Evolutionary conservation across 1,140 invertebrate species (phyloP), one percentile per base, ranked within the genome.

Genomic region (Bombus consobrinus): DNA sequence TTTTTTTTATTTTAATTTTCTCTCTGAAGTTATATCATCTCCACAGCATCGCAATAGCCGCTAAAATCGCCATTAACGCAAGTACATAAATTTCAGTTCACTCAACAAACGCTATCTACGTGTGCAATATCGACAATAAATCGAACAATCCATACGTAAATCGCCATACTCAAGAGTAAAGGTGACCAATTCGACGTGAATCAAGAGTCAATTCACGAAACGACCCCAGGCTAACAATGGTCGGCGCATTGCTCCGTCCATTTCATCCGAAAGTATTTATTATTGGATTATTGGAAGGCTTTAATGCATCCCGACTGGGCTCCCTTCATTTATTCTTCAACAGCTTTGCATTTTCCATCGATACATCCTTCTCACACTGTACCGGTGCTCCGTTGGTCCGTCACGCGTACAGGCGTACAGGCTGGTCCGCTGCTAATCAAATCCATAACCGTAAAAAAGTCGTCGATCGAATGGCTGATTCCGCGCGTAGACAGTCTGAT

Each of bases 261-360:
- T 92, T 92, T 88, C 75, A 75, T 87, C 82, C 75, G 76, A 92
- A 92, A 92, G 88, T 91, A 90, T 90, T 92, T 91, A 87, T 91
- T 93, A 92, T 93, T 91, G 87, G 84, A 91, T 93, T 92, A 92
- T 91, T 82, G 90, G 86, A 75, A 72, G 85, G 91, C 87, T 89
- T 92, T 90, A 91, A 92, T 92, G 85, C 84, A 91, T 75, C 68
- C 81, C 25, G 32, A 3, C 6, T 15, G 34, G 47, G 22, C 32
- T n/a, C 57, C 39, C 47, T 41, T n/a, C 32, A 10, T n/a, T 13
- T 43, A 53, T 81, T 68, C 76, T 81, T 75, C 76, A 34, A 62
- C 39, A 32, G 5, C 28, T 83, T 89, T 88, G 80, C 72, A 75
- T 79, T 79, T 74, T 22, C 9, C 64, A 15, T 59, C 84, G 82